A percentile compares a stretch with the other conserved stretches of the same genome.
Conservation (phyloP, 2,888 invertebrate genomes). For the Minunthozetes semirufus region DNA sequence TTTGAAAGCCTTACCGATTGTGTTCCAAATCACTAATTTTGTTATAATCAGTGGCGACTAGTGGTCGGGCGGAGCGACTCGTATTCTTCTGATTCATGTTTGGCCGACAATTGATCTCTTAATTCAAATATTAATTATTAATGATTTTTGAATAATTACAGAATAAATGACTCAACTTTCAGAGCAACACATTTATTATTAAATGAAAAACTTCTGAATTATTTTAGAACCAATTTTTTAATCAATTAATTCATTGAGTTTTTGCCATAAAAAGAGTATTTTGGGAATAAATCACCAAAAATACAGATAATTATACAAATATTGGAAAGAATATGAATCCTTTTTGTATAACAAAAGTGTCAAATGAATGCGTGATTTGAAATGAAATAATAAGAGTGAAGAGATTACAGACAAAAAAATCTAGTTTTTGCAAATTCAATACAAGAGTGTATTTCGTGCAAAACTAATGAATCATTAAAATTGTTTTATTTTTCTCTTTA, state of each 20-base stretch:
- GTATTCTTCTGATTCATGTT: neutral
- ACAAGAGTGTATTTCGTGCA: neutral
- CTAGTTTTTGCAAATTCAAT: no score
- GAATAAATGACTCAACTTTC: neutral
- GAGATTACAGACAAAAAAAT: no score
- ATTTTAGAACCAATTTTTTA: neutral
- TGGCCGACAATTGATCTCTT: neutral
- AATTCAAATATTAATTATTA: neutral
- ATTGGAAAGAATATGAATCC: neutral
- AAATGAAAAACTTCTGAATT: neutral
- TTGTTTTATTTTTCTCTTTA: neutral
- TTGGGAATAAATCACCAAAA: neutral
- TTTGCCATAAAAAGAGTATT: neutral
- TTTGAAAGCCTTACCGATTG: constrained; percentile 17
- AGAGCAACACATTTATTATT: neutral
- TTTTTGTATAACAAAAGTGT: neutral
- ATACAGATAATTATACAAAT: neutral
- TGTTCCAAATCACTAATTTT: constrained; percentile 9
- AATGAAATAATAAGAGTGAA: neutral
- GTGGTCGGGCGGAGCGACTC: neutral
- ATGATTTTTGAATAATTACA: neutral
- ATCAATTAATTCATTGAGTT: neutral
- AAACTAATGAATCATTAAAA: constrained; percentile 11
- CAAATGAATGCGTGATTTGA: constrained; percentile 22
- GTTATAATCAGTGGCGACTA: neutral